Percentiles rank a stretch among this genome's conserved stretches.
Conservation (phyloP, 2,888 invertebrate species). For the Scaptomyza reducta region DNA sequence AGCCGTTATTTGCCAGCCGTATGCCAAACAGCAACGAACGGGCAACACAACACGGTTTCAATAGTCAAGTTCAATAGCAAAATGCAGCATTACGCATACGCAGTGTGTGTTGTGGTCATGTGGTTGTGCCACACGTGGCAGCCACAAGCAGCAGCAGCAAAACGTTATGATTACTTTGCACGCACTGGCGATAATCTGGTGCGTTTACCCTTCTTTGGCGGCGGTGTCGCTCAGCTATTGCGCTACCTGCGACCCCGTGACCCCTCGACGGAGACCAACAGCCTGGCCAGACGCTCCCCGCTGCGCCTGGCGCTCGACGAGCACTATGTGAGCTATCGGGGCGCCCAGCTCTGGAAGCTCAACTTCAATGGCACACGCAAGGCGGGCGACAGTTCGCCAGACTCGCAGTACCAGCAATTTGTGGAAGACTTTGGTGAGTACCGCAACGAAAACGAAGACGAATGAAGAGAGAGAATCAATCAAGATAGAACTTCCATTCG, state of each 20-base stretch:
- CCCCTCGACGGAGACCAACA: neutral
- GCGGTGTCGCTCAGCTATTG: slow-evolving; percentile 73
- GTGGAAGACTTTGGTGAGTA: slow-evolving; percentile 76
- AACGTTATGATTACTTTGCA: slow-evolving; percentile 22
- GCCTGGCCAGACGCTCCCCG: slow-evolving; percentile 66
- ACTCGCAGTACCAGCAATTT: slow-evolving; percentile 62
- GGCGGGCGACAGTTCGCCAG: slow-evolving; percentile 38
- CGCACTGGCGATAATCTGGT: slow-evolving; percentile 38
- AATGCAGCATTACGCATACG: slow-evolving; percentile 51
- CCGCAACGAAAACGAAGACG: too few species aligned
- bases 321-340: slow-evolving; percentile 79
- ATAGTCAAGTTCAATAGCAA: neutral
- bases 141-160: neutral
- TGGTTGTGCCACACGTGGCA: slow-evolving; percentile 3
- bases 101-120: slow-evolving; percentile 10
- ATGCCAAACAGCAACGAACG: slow-evolving; percentile 49
- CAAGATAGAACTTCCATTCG: too few species aligned
- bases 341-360: slow-evolving; percentile 80
- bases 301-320: slow-evolving; percentile 77
- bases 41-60: slow-evolving; percentile 30
- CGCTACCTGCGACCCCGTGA: slow-evolving; percentile 70
- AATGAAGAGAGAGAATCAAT: too few species aligned
- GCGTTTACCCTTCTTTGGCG: slow-evolving; percentile 74
- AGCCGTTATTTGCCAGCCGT: slow-evolving; percentile 50
- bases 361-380: slow-evolving; percentile 68